phyloP scores from a whole-genome alignment of 2,797 vertebrate species.

The Sorex maritimensis region DNA sequence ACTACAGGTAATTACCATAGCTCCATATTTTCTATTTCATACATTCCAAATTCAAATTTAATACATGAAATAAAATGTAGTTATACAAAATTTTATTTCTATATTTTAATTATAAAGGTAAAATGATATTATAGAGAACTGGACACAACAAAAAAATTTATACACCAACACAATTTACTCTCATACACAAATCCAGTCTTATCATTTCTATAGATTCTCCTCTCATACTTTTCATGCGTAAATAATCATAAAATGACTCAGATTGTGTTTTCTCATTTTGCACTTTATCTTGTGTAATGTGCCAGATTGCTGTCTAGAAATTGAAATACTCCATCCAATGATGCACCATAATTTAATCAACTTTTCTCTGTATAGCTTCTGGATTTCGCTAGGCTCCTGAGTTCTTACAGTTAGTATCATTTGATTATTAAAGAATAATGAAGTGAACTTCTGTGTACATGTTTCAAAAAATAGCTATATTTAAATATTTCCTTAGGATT shows the following conservation, averaged over 20 bases:
- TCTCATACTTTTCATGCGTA: background rate
- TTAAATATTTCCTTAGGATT: conserved; percentile 33
- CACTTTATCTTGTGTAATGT: background rate
- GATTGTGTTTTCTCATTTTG: background rate
- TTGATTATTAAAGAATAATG: conserved; percentile 29
- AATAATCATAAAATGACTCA: conserved; percentile 35
- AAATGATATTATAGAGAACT: conserved; percentile 9
- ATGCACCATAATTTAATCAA: background rate
- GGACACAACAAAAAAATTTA: background rate
- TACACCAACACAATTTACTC: background rate
- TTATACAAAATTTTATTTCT: background rate
- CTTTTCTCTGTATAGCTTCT: background rate
- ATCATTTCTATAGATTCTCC: background rate
- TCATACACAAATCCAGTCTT: background rate
- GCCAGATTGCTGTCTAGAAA: background rate
- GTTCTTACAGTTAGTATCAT: background rate
- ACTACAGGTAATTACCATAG: background rate
- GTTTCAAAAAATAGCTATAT: background rate
- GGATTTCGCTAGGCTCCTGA: background rate
- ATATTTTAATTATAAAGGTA: conserved; percentile 46
- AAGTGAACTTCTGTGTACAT: background rate
- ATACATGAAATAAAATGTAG: conserved; percentile 2
- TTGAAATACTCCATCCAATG: background rate
- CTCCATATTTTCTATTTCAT: background rate
- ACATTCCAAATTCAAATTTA: background rate